phyloP scores from a whole-genome alignment of 2,888 invertebrate species.

The Noctua pronuba region DNA sequence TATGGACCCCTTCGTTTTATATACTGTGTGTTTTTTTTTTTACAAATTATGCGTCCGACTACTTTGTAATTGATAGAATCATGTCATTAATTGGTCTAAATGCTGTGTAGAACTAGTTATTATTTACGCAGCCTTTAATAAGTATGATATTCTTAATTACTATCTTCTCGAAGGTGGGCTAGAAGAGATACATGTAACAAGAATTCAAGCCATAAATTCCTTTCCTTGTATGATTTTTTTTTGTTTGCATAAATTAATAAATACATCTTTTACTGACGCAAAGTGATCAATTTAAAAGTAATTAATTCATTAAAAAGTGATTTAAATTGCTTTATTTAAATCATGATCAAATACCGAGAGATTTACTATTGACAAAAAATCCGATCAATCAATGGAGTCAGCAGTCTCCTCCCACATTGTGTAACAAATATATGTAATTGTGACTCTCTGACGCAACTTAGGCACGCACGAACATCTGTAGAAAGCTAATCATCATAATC shows the following conservation, averaged over 20 bases:
- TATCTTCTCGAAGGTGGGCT: not conserved
- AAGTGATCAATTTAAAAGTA: slow-evolving; percentile 10
- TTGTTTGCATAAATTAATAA: not conserved
- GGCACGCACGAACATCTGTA: slow-evolving; percentile 14
- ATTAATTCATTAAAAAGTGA: not conserved
- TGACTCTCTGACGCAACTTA: slow-evolving; percentile 34
- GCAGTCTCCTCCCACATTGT: slow-evolving; percentile 16
- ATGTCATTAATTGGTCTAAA: not conserved
- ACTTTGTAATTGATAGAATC: not conserved
- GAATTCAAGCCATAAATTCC: not conserved
- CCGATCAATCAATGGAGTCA: slow-evolving; percentile 14
- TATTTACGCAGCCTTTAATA: not conserved
- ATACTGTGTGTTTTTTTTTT: too few species aligned
- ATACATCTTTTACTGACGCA: not conserved
- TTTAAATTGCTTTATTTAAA: slow-evolving; percentile 21
- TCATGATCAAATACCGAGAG: not conserved
- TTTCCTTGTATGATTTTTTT: not conserved
- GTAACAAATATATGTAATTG: slow-evolving; percentile 28
- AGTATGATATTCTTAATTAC: not conserved
- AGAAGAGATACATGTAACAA: not conserved
- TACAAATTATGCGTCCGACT: not conserved
- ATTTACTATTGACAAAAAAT: not conserved
- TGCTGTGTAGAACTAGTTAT: not conserved
- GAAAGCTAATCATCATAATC: slow-evolving; percentile 12
- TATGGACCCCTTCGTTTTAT: too few species aligned